Conservation (phyloP, 2,888 invertebrate genomes). For the Aporophyla lueneburgensis region DNA sequence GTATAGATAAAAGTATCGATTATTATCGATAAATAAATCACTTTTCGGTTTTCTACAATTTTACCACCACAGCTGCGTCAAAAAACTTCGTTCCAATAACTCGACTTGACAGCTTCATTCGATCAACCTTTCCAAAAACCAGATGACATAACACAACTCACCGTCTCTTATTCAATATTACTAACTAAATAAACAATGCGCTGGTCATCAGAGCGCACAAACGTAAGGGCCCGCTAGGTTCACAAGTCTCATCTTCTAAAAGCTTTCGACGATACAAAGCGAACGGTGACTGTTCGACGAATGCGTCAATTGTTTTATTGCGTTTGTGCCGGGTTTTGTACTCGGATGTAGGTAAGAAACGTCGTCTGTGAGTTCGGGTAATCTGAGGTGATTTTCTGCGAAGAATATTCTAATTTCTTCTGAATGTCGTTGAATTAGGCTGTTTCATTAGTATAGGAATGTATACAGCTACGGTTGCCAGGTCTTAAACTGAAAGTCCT, state of each 20-base stretch:
- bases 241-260: conserved; percentile 80
- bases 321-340: conserved; percentile 11
- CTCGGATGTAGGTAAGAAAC: not conserved
- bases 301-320: conserved; percentile 45
- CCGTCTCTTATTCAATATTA: conserved; percentile 25
- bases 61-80: too few relatives aligned
- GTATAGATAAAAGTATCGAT: too few relatives aligned
- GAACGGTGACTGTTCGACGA: conserved; percentile 47
- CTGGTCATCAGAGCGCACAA: conserved; percentile 34
- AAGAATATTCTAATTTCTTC: not conserved
- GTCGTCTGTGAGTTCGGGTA: not conserved
- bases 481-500: too few relatives aligned
- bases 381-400: not conserved
- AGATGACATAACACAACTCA: not conserved
- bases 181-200: conserved; percentile 53
- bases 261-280: conserved; percentile 80
- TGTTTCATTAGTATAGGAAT: not conserved
- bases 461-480: not conserved
- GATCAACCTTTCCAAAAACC: not conserved
- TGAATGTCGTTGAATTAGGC: not conserved
- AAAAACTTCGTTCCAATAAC: not conserved
- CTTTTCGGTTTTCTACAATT: too few relatives aligned
- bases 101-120: not conserved
- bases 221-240: conserved; percentile 25
- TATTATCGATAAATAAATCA: too few relatives aligned